phyloP scores from a whole-genome alignment of 2,888 invertebrate species.

The Orthonychiurus folsomi region DNA sequence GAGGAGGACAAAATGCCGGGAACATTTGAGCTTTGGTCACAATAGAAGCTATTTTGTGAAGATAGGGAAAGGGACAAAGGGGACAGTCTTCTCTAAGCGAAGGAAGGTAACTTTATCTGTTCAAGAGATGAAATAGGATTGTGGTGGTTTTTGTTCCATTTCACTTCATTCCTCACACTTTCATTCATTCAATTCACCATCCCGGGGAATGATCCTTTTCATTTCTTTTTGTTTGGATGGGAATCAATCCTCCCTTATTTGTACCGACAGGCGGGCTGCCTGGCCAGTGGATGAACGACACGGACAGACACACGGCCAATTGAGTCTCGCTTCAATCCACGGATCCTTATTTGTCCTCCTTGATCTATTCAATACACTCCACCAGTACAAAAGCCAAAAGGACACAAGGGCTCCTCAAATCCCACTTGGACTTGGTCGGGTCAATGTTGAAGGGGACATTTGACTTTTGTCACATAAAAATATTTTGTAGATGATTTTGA shows the following conservation, averaged over 20 bases:
- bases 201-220: neutral
- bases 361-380: neutral
- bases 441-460: too few relatives aligned
- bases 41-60: neutral
- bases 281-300: too few relatives aligned
- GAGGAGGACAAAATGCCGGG: neutral
- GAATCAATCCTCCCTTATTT: neutral
- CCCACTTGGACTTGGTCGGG: too few relatives aligned
- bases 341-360: too few relatives aligned
- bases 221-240: neutral
- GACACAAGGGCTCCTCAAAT: too few relatives aligned
- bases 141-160: neutral
- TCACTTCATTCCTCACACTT: neutral
- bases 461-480: too few relatives aligned
- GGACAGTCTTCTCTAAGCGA: neutral
- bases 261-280: too few relatives aligned
- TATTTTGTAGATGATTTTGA: too few relatives aligned
- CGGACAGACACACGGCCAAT: neutral
- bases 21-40: neutral
- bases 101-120: conserved; percentile 4
- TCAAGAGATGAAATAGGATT: neutral
- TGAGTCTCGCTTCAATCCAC: neutral
- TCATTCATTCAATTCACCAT: neutral
- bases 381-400: too few relatives aligned
- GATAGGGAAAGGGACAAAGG: neutral